These are phyloP conservation scores for Paraescarpia echinospica DNA, from an alignment of 1,140 invertebrate genomes.

Conservation along the genomic window DNA sequence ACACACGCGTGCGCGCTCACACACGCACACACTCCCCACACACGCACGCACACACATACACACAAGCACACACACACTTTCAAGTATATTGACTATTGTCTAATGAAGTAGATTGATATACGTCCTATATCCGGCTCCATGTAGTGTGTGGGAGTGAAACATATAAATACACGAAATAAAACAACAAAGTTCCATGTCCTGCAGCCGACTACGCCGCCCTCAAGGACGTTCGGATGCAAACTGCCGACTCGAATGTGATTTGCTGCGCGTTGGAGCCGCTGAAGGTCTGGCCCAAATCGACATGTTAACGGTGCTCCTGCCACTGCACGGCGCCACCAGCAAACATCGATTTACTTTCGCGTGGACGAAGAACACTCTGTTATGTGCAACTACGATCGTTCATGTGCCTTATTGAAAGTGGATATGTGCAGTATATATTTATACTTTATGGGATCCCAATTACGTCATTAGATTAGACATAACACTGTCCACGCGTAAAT, in stretches of 20 bases:
- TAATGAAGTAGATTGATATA: too few species aligned
- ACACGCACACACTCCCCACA: too few species aligned
- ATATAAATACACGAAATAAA: too few species aligned
- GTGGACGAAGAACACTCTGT: not conserved
- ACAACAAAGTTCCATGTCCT: not conserved
- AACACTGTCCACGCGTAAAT: not conserved
- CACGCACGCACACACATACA: too few species aligned
- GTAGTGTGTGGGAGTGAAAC: too few species aligned
- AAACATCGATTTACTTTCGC: conserved; percentile 2
- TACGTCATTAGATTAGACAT: not conserved
- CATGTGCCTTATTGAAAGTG: not conserved
- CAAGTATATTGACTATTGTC: too few species aligned
- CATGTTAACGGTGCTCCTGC: not conserved
- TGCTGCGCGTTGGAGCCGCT: not conserved
- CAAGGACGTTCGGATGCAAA: not conserved
- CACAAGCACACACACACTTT: too few species aligned
- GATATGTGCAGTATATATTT: not conserved
- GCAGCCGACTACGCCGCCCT: not conserved
- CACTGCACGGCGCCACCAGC: not conserved
- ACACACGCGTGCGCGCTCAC: too few species aligned
- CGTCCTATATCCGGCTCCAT: too few species aligned
- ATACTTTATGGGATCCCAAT: not conserved
- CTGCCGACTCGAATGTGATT: not conserved
- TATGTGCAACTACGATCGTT: not conserved
- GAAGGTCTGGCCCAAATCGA: not conserved